Base-by-base conservation (phyloP, 30 jellyfish, hydroid and myxozoan genomes). In the Euphysa ruthae region DNA sequence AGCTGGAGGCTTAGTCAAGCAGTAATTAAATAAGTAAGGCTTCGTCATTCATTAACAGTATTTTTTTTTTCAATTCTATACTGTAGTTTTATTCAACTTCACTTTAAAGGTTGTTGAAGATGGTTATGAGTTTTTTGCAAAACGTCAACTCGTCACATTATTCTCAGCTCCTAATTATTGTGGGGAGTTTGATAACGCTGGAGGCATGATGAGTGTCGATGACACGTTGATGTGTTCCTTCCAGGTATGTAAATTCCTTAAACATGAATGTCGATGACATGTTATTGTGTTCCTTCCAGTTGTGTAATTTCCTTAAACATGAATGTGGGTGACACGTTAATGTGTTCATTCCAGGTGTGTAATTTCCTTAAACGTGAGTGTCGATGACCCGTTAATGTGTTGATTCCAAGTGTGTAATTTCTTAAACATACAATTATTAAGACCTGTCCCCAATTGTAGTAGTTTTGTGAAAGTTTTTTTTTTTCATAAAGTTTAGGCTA, bases 101-200 rank as follows among this genome's bases (percentile, higher is more conserved):
- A n/a, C n/a, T n/a, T n/a, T n/a, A n/a, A n/a, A 92, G 95, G 99
- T 92, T 24, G 99, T 92, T 20, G 99, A 92, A 92, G 99, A 92
- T 74, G 99, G 99, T 34, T 92, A 92, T 72, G 99, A 92, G 66
- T 92, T 92, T 51, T 92, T 77, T 52, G 95, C 99, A 22, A 92
- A 92, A 49, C 72, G 99, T 6, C 95, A 92, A 73, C 66, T 92
- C 19, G 99, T 92, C 15, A 92, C 99, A 1, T 44, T 92, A 28
- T 92, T 92, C 74, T 92, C 99, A 3, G 99, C 99, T 20, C 99
- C 99, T 22, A 92, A 92, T 65, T 92, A 92, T 61, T 92, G 99
- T 52, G 99, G 99, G 0, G 99, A 92, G 63, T 92, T 92, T 73
- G 99, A 92, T 63, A 92, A 92, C 57, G 99, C 99, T n/a, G 99